These are phyloP conservation scores for Argynnis bischoffii DNA, from an alignment of 2,888 invertebrate species.

Conservation along the genomic window DNA sequence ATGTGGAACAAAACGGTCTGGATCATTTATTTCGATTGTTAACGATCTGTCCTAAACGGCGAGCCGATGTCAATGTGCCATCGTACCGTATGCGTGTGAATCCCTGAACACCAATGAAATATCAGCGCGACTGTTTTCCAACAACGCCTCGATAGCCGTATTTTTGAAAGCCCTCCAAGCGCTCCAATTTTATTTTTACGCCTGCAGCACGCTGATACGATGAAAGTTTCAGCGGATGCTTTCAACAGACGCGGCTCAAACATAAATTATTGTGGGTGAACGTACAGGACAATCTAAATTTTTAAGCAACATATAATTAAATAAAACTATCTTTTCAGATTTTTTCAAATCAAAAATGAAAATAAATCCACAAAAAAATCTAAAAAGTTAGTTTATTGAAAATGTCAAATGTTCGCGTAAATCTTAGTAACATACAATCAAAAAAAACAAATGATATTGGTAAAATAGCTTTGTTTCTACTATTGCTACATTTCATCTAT, in stretches of 20 bases:
- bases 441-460: no score
- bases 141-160: slow-evolving; percentile 26
- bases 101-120: slow-evolving; percentile 37
- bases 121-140: slow-evolving; percentile 37
- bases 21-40: slow-evolving; percentile 33
- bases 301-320: slow-evolving; percentile 10
- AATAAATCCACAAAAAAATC: no score
- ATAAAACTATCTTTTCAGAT: not conserved
- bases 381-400: no score
- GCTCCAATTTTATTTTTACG: slow-evolving; percentile 74
- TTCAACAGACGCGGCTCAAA: slow-evolving; percentile 62
- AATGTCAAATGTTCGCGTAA: no score
- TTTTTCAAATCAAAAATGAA: no score
- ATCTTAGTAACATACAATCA: no score
- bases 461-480: no score
- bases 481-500: no score
- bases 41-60: slow-evolving; percentile 28
- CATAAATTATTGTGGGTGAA: slow-evolving; percentile 52
- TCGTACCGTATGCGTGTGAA: slow-evolving; percentile 30
- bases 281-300: slow-evolving; percentile 3
- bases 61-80: slow-evolving; percentile 32
- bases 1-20: slow-evolving; percentile 20
- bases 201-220: slow-evolving; percentile 75
- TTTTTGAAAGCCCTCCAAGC: slow-evolving; percentile 44
- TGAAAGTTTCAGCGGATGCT: slow-evolving; percentile 75